Evolutionary conservation across 1,140 invertebrate species (phyloP).

Genomic region (Caenorhabditis elegans): WBcel235 BX284603.4:9622001-9622500

Average conservation of each 20-base stretch:
- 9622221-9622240: not conserved
- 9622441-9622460: too few relatives aligned
- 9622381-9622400: too few relatives aligned
- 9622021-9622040: conserved; percentile 20
- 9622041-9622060: conserved; percentile 3
- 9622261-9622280: not conserved
- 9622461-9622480: not conserved
- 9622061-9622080: conserved; percentile 3
- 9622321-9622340: too few relatives aligned
- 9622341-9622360: too few relatives aligned
- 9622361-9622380: too few relatives aligned
- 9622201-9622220: not conserved
- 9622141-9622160: conserved; percentile 18
- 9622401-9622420: too few relatives aligned
- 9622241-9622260: conserved; percentile 14
- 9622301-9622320: too few relatives aligned
- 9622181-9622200: conserved; percentile 26
- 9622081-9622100: not conserved
- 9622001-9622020: too few relatives aligned
- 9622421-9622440: too few relatives aligned
- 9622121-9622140: too few relatives aligned
- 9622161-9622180: conserved; percentile 30
- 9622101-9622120: too few relatives aligned
- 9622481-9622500: conserved; percentile 28
- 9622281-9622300: not conserved